Percentiles rank a stretch among this genome's conserved stretches.
phyloP scores from a whole-genome alignment of 1,140 invertebrate species.

The Bombus terrestris region DNA sequence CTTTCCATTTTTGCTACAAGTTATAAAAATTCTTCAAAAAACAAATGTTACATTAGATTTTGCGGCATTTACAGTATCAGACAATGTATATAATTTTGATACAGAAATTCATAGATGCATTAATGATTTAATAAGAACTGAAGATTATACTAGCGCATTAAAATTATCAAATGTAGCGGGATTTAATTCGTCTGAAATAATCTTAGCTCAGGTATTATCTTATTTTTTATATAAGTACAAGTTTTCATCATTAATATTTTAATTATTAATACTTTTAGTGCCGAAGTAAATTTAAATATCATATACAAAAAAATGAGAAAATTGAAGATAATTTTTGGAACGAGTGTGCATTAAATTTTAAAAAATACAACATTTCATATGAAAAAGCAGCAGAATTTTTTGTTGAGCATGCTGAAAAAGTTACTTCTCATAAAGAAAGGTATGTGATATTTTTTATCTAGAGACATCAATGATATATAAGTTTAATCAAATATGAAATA shows the following conservation, averaged over 20 bases:
- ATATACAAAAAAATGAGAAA: constrained; percentile 71
- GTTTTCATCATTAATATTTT: neutral
- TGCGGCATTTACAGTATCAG: constrained; percentile 68
- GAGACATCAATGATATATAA: neutral
- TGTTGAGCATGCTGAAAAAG: constrained; percentile 81
- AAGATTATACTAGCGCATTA: constrained; percentile 84
- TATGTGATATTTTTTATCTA: constrained; percentile 31
- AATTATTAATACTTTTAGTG: constrained; percentile 63
- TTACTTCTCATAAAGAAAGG: constrained; percentile 76
- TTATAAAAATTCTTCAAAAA: constrained; percentile 81
- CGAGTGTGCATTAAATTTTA: constrained; percentile 84
- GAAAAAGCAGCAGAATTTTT: constrained; percentile 84
- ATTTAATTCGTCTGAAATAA: constrained; percentile 75
- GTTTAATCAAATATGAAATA: constrained; percentile 22
- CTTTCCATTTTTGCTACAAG: constrained; percentile 82
- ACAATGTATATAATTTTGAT: constrained; percentile 69
- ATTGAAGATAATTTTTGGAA: constrained; percentile 83
- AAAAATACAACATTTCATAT: constrained; percentile 82
- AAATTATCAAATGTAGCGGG: constrained; percentile 83
- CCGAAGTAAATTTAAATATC: constrained; percentile 73
- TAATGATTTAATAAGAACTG: constrained; percentile 79
- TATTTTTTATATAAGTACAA: neutral
- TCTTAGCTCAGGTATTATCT: constrained; percentile 74
- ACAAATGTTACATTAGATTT: constrained; percentile 76
- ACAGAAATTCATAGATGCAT: constrained; percentile 82